Evolutionary conservation across 2,113 vertebrate species (phyloP).

Genomic region (Macquaria ambigua): DNA sequence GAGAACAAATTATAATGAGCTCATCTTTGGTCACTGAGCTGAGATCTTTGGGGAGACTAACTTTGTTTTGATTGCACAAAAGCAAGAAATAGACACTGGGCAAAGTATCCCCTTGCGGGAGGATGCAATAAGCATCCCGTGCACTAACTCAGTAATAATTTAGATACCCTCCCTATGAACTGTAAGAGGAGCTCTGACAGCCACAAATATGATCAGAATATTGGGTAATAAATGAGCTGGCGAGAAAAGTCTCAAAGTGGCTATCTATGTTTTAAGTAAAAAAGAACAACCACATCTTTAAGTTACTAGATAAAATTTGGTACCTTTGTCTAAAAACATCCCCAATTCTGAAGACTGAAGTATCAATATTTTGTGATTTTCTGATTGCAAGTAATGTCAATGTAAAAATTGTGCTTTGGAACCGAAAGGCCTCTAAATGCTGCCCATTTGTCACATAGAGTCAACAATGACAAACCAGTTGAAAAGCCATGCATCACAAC

Average conservation of each 20-base stretch:
- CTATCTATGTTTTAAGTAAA: neutral
- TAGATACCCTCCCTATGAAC: conserved; percentile 4
- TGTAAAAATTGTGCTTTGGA: neutral
- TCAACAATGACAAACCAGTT: neutral
- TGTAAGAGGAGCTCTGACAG: neutral
- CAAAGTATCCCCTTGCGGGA: neutral
- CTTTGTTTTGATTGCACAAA: conserved; percentile 47
- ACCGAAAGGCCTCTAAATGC: neutral
- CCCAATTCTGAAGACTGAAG: neutral
- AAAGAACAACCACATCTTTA: neutral
- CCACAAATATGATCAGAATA: conserved; percentile 13
- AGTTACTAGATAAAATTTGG: neutral
- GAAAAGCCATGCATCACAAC: conserved; percentile 3
- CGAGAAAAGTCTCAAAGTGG: neutral
- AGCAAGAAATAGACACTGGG: conserved; percentile 9
- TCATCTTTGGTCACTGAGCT: conserved; percentile 28
- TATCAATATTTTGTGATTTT: neutral
- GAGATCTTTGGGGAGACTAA: conserved; percentile 8
- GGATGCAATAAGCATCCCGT: neutral
- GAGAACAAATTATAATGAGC: conserved; percentile 32
- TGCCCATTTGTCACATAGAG: neutral
- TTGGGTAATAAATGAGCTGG: neutral
- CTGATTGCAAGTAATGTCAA: neutral
- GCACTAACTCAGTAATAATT: conserved; percentile 13
- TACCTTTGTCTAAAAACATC: neutral